Percentiles rank a stretch among this genome's conserved stretches.
phyloP scores from a whole-genome alignment of 2,888 invertebrate genomes.

The Drosophila meridionalis region DNA sequence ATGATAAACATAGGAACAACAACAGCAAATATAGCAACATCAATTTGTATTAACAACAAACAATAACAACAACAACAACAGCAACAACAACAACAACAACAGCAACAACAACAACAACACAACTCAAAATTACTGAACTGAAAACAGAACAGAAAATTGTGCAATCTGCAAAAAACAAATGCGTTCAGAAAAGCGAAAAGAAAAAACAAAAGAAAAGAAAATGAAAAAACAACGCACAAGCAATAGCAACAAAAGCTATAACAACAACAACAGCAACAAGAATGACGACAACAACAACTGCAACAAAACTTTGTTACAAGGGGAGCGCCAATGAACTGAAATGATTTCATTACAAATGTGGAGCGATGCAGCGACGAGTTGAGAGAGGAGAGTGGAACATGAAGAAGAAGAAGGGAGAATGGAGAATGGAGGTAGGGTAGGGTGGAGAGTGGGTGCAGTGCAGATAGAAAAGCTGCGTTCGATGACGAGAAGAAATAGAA shows the following conservation, averaged over 20 bases:
- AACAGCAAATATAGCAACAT: constrained; percentile 71
- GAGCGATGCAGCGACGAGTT: constrained; percentile 2
- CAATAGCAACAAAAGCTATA: not conserved
- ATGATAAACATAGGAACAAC: constrained; percentile 36
- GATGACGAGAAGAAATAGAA: constrained; percentile 60
- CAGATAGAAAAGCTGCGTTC: constrained; percentile 15
- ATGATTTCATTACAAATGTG: constrained; percentile 64
- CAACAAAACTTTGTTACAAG: constrained; percentile 31
- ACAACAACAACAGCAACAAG: constrained; percentile 10
- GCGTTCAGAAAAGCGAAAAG: constrained; percentile 42
- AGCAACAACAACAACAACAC: constrained; percentile 19
- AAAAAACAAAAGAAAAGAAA: constrained; percentile 27
- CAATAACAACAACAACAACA: constrained; percentile 27
- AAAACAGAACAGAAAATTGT: constrained; percentile 65
- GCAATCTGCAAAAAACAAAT: constrained; percentile 69
- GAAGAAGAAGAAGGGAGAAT: no score
- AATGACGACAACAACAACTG: constrained; percentile 11
- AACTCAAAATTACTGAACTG: constrained; percentile 42
- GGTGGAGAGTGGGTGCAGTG: constrained; percentile 11
- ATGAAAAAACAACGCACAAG: constrained; percentile 14
- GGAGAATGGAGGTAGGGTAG: not conserved
- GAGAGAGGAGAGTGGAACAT: not conserved
- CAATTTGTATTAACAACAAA: constrained; percentile 70
- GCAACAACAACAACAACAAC: constrained; percentile 27
- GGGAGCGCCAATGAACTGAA: constrained; percentile 75